These are phyloP conservation scores for Petrocephalus zakoni DNA, from an alignment of 2,113 vertebrate species.

Conservation along the genomic window DNA sequence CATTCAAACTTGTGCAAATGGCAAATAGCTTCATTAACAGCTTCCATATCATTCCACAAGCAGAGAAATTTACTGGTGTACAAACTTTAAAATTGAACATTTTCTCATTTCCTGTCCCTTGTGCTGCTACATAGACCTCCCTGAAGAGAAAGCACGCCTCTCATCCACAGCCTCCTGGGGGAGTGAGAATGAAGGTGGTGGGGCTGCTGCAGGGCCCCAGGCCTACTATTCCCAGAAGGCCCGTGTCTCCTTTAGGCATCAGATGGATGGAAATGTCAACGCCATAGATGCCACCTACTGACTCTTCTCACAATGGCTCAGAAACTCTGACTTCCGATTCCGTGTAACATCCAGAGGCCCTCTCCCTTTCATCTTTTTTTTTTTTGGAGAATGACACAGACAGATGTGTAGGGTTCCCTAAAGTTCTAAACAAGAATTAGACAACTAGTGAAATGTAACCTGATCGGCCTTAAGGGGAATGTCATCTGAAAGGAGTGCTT, in stretches of 20 bases:
- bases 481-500: background rate
- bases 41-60: background rate
- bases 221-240: slow-evolving; percentile 64
- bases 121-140: slow-evolving; percentile 16
- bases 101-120: background rate
- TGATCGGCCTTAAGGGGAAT: background rate
- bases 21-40: background rate
- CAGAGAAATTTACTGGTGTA: background rate
- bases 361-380: background rate
- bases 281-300: slow-evolving; percentile 52
- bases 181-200: slow-evolving; percentile 30
- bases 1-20: background rate
- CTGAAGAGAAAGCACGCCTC: slow-evolving; percentile 27
- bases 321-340: background rate
- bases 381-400: no score
- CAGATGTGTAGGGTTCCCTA: background rate
- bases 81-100: background rate
- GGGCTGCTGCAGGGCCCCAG: slow-evolving; percentile 7
- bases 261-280: slow-evolving; percentile 55
- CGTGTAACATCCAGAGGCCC: background rate
- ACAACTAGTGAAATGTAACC: background rate
- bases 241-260: slow-evolving; percentile 63
- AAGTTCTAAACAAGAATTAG: background rate
- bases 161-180: slow-evolving; percentile 21
- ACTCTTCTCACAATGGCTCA: background rate